phyloP scores from a whole-genome alignment of 2,113 vertebrate genomes.

The Formicarius rufipectus region DNA sequence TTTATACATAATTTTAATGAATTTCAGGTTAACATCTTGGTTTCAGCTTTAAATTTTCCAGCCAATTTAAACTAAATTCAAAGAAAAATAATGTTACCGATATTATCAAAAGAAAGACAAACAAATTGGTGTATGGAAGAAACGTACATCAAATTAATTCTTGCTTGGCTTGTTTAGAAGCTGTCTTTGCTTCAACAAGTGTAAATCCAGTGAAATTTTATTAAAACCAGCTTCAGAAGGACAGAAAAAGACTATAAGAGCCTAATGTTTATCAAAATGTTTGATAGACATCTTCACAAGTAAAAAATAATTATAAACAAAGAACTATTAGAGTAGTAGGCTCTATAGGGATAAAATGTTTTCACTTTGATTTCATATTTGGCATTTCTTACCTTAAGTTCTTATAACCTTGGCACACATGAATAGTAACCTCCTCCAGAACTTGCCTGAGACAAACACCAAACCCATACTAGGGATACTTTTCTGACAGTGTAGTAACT shows the following conservation, averaged over 20 bases:
- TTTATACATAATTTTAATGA: neutral
- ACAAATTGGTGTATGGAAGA: neutral
- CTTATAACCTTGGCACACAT: neutral
- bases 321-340: neutral
- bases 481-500: neutral
- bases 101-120: neutral
- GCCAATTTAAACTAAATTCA: constrained; percentile 10
- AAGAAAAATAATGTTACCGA: neutral
- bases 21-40: neutral
- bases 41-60: neutral
- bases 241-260: neutral
- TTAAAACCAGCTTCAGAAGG: neutral
- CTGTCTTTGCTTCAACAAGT: neutral
- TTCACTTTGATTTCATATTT: neutral
- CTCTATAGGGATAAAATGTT: neutral
- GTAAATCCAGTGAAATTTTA: neutral
- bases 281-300: neutral
- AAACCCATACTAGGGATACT: neutral
- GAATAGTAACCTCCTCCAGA: neutral
- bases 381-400: neutral
- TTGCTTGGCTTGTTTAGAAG: neutral
- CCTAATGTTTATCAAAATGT: neutral
- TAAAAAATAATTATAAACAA: neutral
- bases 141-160: neutral
- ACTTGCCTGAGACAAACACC: neutral